Evolutionary conservation across 1,140 invertebrate genomes (phyloP).

Genomic region (Pteromalus puparum): DNA sequence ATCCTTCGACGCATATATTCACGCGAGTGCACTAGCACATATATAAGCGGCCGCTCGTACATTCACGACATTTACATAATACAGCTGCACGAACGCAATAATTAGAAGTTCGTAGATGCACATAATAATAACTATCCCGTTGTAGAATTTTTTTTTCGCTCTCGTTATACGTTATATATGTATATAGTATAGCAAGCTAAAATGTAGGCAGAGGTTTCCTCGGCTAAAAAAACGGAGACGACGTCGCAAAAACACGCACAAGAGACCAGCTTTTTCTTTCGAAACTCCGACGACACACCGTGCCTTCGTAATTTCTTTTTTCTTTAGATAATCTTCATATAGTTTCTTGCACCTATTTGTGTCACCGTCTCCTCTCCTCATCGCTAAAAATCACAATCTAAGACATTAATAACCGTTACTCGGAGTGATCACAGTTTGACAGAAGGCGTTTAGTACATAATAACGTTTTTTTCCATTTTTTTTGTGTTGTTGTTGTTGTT

Average conservation of each 20-base stretch:
- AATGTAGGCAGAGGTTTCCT: constrained; percentile 28
- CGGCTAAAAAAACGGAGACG: constrained; percentile 21
- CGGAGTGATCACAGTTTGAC: constrained; percentile 72
- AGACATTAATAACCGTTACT: constrained; percentile 55
- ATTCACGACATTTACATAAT: constrained; percentile 13
- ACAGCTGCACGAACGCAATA: constrained; percentile 18
- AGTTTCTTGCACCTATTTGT: not conserved
- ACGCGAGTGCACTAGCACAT: constrained; percentile 4
- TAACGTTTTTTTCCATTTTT: constrained; percentile 26
- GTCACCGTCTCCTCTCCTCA: not conserved
- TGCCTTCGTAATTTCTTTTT: not conserved
- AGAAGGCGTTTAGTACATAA: constrained; percentile 66
- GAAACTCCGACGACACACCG: not conserved
- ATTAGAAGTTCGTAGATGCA: constrained; percentile 32
- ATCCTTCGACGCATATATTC: not conserved
- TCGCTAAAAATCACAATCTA: constrained; percentile 45
- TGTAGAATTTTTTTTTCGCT: constrained; percentile 7
- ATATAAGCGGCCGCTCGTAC: not conserved
- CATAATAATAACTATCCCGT: not conserved
- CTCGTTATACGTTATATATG: not conserved
- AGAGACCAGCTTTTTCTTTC: not conserved
- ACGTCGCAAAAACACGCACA: constrained; percentile 8
- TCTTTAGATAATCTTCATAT: not conserved
- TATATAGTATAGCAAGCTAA: constrained; percentile 18
- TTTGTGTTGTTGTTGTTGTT: constrained; percentile 33